phyloP scores from a whole-genome alignment of 2,888 invertebrate genomes.

The Trisateles emortualis region DNA sequence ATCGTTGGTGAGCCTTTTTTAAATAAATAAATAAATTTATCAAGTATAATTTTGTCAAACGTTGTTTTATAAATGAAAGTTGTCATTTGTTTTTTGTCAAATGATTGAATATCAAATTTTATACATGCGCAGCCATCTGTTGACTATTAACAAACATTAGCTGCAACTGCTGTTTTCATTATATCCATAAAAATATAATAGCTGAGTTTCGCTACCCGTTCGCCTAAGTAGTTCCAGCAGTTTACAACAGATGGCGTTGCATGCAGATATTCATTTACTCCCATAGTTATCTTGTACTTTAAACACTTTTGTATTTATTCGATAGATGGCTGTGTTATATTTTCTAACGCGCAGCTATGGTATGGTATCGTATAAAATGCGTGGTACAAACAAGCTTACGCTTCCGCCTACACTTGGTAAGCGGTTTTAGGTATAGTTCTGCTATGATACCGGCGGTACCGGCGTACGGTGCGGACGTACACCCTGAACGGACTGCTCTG shows the following conservation, averaged over 20 bases:
- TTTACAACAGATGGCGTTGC: conserved; percentile 9
- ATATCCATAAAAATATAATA: too few relatives aligned
- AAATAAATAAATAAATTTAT: too few relatives aligned
- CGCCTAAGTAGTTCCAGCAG: background rate
- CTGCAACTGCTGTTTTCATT: too few relatives aligned
- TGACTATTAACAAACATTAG: too few relatives aligned
- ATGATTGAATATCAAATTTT: too few relatives aligned
- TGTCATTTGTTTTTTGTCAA: too few relatives aligned
- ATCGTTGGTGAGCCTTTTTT: too few relatives aligned
- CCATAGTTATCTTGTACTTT: background rate
- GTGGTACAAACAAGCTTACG: conserved; percentile 40
- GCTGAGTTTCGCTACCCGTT: background rate
- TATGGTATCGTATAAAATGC: conserved; percentile 35
- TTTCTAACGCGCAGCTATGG: conserved; percentile 32
- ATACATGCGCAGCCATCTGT: too few relatives aligned
- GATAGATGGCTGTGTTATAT: conserved; percentile 29
- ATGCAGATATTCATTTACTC: background rate
- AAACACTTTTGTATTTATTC: background rate
- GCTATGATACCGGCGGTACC: conserved; percentile 49
- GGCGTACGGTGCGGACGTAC: conserved; percentile 46
- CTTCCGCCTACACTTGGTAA: conserved; percentile 48
- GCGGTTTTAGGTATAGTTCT: conserved; percentile 34
- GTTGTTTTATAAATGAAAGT: too few relatives aligned
- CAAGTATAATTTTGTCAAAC: too few relatives aligned
- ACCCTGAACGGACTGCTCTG: conserved; percentile 12